Conservation (phyloP, 2,888 invertebrate species). For the Cantharis flavilabris region DNA sequence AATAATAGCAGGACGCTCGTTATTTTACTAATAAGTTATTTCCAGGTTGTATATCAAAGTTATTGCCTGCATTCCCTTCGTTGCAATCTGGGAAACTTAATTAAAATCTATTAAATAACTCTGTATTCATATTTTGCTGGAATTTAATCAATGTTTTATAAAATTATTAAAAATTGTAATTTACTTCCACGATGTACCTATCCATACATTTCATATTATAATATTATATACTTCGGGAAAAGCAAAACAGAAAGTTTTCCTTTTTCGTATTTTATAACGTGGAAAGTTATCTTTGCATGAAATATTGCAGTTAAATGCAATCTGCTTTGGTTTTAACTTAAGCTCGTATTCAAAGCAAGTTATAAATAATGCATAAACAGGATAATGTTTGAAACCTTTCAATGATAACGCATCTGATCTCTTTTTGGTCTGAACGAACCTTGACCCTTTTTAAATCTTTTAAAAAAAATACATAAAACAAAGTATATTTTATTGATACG, state of each 20-base stretch:
- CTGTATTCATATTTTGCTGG: background rate
- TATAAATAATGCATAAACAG: conserved; percentile 11
- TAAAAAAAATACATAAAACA: background rate
- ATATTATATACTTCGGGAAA: background rate
- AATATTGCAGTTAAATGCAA: conserved; percentile 18
- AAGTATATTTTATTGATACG: background rate
- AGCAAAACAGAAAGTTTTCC: background rate
- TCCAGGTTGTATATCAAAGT: background rate
- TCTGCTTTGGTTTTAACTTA: conserved; percentile 17
- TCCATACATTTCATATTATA: too few relatives aligned
- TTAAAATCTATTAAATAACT: conserved; percentile 3
- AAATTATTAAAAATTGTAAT: background rate
- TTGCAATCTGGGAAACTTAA: conserved; percentile 1
- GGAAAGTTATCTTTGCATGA: background rate
- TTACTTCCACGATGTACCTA: background rate
- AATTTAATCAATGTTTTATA: background rate
- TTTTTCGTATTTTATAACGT: background rate
- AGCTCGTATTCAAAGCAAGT: conserved; percentile 10
- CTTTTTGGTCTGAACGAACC: background rate
- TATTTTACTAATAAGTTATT: background rate
- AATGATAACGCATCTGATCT: conserved; percentile 10
- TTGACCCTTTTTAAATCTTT: background rate
- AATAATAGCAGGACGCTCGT: background rate
- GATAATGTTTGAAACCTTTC: conserved; percentile 4
- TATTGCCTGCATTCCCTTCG: background rate